A percentile compares a stretch with the other conserved stretches of the same genome.
Conservation (phyloP, 2,888 invertebrate genomes). For the Amphimallon solstitiale region DNA sequence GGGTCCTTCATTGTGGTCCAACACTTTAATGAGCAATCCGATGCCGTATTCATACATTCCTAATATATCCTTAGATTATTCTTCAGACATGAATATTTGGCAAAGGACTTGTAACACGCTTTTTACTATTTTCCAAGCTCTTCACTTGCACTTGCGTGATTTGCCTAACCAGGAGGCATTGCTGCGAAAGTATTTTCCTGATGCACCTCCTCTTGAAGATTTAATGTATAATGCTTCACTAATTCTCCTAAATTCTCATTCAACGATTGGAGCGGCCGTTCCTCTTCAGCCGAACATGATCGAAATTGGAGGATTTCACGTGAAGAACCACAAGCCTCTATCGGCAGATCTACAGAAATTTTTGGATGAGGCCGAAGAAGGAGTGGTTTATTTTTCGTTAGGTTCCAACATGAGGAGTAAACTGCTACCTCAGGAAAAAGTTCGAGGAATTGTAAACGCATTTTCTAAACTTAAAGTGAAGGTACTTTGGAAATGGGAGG, state of each 20-base stretch:
- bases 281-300: constrained; percentile 68
- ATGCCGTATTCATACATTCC: constrained; percentile 65
- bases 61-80: constrained; percentile 60
- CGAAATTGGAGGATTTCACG: constrained; percentile 69
- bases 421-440: constrained; percentile 66
- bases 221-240: constrained; percentile 51
- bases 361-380: constrained; percentile 66
- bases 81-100: constrained; percentile 63
- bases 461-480: constrained; percentile 68
- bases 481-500: constrained; percentile 67
- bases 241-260: constrained; percentile 61
- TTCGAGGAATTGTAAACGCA: constrained; percentile 66
- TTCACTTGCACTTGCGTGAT: constrained; percentile 49
- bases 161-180: constrained; percentile 49
- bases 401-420: constrained; percentile 69
- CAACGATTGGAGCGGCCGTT: constrained; percentile 63
- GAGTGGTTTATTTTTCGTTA: constrained; percentile 69
- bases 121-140: constrained; percentile 52
- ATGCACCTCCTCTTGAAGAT: constrained; percentile 49
- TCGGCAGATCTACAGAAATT: constrained; percentile 64
- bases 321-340: constrained; percentile 48
- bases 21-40: constrained; percentile 62
- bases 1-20: constrained; percentile 38
- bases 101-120: constrained; percentile 66
- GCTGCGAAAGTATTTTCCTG: constrained; percentile 51